Conservation (phyloP, 2,888 invertebrate species). For the Ditula angustiorana region DNA sequence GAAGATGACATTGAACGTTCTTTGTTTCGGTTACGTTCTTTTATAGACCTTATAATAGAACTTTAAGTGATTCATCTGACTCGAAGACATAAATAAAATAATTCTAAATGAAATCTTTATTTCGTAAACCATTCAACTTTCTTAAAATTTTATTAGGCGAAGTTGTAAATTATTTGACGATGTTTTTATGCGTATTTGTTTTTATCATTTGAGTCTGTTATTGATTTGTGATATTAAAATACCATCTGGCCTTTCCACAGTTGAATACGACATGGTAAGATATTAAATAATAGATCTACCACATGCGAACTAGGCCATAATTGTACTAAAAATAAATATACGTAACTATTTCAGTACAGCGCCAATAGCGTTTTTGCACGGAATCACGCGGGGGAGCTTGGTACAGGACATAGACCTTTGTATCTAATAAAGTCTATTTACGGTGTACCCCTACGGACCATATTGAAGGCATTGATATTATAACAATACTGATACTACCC, state of each 20-base stretch:
- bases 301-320: slow-evolving; percentile 61
- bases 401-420: slow-evolving; percentile 21
- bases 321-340: slow-evolving; percentile 66
- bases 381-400: slow-evolving; percentile 46
- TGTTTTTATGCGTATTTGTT: slow-evolving; percentile 12
- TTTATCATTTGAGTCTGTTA: slow-evolving; percentile 1
- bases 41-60: not conserved
- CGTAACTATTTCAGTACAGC: slow-evolving; percentile 59
- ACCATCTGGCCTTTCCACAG: slow-evolving; percentile 64
- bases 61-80: not conserved
- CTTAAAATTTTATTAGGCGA: not conserved
- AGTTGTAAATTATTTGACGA: not conserved
- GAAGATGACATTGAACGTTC: no score
- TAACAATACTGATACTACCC: not conserved
- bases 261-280: slow-evolving; percentile 54
- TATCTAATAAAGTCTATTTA: slow-evolving; percentile 15
- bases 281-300: slow-evolving; percentile 63
- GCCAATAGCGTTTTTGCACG: slow-evolving; percentile 61
- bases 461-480: slow-evolving; percentile 48
- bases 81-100: not conserved
- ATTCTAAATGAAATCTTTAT: not conserved
- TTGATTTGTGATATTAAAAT: slow-evolving; percentile 13
- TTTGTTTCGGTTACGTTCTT: not conserved
- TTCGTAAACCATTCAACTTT: not conserved
- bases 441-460: slow-evolving; percentile 52